A percentile compares a stretch with the other conserved stretches of the same genome.
Evolutionary conservation across 2,113 vertebrate species (phyloP).

Genomic region (Actenoides hombroni): DNA sequence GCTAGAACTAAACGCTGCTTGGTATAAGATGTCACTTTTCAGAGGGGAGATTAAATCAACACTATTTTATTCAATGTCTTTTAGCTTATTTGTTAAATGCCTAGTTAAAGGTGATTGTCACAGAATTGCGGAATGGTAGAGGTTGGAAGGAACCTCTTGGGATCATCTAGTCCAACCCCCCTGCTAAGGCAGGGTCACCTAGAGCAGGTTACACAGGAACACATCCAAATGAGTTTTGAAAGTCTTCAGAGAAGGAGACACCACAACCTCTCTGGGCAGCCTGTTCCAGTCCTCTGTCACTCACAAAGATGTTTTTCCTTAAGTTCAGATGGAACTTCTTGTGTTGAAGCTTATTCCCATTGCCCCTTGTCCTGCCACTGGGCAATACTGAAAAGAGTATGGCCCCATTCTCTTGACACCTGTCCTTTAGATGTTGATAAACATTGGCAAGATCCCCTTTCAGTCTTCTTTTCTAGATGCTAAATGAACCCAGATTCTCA

Average conservation of each 20-base stretch:
- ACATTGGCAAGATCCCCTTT: background rate
- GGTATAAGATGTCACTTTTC: background rate
- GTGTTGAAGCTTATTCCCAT: background rate
- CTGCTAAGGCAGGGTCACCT: background rate
- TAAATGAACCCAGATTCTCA: background rate
- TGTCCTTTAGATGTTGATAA: background rate
- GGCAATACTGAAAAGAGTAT: background rate
- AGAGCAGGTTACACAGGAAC: background rate
- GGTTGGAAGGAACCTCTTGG: background rate
- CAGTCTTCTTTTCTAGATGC: background rate
- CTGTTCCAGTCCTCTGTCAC: background rate
- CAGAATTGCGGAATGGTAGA: background rate
- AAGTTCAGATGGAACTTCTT: background rate
- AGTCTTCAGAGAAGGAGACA: background rate
- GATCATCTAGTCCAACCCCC: background rate
- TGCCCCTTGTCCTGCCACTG: background rate
- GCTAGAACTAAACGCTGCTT: background rate
- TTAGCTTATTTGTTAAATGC: background rate
- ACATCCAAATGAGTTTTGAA: background rate
- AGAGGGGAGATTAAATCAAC: background rate
- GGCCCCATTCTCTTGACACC: background rate
- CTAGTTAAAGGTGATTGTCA: background rate
- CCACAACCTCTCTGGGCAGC: background rate
- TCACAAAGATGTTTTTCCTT: too few species aligned
- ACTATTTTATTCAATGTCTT: background rate